phyloP scores from a whole-genome alignment of 2,888 invertebrate species.

The Ennomos erosarius region DNA sequence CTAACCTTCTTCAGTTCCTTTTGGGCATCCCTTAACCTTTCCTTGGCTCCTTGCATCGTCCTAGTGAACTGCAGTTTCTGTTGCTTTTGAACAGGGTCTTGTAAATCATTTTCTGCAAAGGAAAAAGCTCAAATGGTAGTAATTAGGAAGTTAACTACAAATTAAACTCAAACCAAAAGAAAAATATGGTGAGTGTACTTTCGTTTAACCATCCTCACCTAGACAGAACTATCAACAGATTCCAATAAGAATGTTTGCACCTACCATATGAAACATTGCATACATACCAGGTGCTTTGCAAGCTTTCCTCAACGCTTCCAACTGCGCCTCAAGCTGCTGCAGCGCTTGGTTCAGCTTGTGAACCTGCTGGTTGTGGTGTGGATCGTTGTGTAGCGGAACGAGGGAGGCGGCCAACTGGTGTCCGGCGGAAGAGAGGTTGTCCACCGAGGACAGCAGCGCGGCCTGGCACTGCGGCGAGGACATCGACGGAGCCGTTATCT shows the following conservation, averaged over 20 bases:
- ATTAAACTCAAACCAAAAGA: not conserved
- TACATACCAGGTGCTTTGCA: conserved; percentile 4
- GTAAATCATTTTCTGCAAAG: conserved; percentile 8
- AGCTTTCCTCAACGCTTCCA: conserved; percentile 21
- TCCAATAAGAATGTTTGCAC: too few relatives aligned
- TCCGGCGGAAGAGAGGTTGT: conserved; percentile 39
- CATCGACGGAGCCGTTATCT: conserved; percentile 54
- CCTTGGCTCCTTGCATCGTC: conserved; percentile 30
- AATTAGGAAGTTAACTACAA: not conserved
- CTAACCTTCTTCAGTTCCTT: conserved; percentile 37
- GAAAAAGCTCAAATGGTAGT: not conserved
- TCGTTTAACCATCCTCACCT: too few relatives aligned
- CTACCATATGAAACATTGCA: too few relatives aligned
- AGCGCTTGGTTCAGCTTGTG: conserved; percentile 35
- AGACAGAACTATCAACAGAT: too few relatives aligned
- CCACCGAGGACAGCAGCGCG: conserved; percentile 46
- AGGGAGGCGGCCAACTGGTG: conserved; percentile 35
- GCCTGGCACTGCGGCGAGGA: conserved; percentile 48
- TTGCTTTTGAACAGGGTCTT: conserved; percentile 20
- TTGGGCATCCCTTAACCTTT: conserved; percentile 31
- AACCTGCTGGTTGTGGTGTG: conserved; percentile 26
- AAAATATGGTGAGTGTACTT: too few relatives aligned
- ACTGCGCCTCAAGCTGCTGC: conserved; percentile 36
- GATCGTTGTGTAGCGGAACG: conserved; percentile 28
- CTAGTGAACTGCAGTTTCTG: conserved; percentile 38